Base-by-base conservation (phyloP, 2,888 invertebrate genomes). In the Neria commutata region DNA sequence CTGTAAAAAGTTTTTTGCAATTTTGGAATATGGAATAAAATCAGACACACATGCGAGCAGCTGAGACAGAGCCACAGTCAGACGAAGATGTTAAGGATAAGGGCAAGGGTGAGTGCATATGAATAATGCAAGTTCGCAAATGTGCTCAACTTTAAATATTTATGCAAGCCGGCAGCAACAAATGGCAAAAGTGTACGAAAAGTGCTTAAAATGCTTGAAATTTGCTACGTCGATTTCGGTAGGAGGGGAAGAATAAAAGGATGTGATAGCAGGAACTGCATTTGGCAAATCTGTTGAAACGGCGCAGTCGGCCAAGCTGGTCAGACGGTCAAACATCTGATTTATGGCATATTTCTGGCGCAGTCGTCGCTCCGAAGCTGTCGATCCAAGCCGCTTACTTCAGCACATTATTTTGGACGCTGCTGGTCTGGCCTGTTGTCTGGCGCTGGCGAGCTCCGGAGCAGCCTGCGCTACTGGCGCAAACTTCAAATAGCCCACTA, bases 291-390 rank as follows among this genome's bases (percentile, higher is more conserved):
- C 54, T 65, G 74, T 72, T 75, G 76, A 75, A 77, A 74, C 72
- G 75, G 73, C 75, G 70, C 76, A 78, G 75, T 77, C 76, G 79
- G 75, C 75, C 73, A 75, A 77, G 74, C 72, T 74, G 73, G 74
- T 70, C 76, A 78, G 75, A 78, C 76, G 79, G 75, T 74, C 73
- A 69, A 68, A 68, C 75, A 75, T 76, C 76, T 78, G 78, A 77
- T 78, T 77, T 78, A 77, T 77, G 67, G 69, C 68, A 72, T 62
- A 61, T 63, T 66, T 11, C 29, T 56, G 54, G 53, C 52, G 56
- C 51, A 49, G 50, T 54, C 29, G 53, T 40, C 42, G 40, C 24
- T 46, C 16, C 8, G n/a, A n/a, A 17, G 42, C 42, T 37, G 37
- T 42, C 42, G 42, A 42, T 42, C 42, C 14, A 42, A n/a, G n/a